A percentile compares a stretch with the other conserved stretches of the same genome.
phyloP scores from a whole-genome alignment of 2,113 vertebrate genomes.

The Labrus mixtus region DNA sequence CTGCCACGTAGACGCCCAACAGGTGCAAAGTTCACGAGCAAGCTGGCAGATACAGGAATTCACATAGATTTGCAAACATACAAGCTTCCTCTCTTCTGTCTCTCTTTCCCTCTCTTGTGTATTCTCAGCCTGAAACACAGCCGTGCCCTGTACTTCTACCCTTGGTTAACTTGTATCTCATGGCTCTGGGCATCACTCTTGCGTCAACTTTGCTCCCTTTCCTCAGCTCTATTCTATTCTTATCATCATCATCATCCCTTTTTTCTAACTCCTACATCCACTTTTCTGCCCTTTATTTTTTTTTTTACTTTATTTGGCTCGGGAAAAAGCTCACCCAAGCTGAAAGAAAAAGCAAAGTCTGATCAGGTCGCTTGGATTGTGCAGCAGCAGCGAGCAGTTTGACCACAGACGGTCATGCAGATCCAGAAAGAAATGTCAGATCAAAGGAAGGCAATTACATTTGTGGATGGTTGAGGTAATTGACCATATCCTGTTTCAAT shows the following conservation, averaged over 20 bases:
- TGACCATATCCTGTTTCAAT: constrained; percentile 63
- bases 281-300: constrained; percentile 18
- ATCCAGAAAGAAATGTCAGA: constrained; percentile 22
- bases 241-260: background rate
- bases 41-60: constrained; percentile 24
- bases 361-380: constrained; percentile 15
- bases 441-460: constrained; percentile 61
- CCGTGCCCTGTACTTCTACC: background rate
- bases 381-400: constrained; percentile 11
- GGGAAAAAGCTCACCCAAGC: constrained; percentile 12
- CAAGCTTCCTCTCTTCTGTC: background rate
- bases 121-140: background rate
- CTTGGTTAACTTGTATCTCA: constrained; percentile 1
- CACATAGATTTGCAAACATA: constrained; percentile 19
- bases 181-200: constrained; percentile 8
- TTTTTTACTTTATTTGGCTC: constrained; percentile 15
- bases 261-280: constrained; percentile 5
- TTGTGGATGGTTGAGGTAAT: constrained; percentile 56
- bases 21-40: constrained; percentile 49
- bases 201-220: background rate
- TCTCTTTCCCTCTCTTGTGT: constrained; percentile 2
- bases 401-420: constrained; percentile 4
- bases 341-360: constrained; percentile 2
- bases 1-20: constrained; percentile 29
- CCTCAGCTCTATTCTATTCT: constrained; percentile 29